These are phyloP conservation scores for Orthonevra nobilis DNA, from an alignment of 2,888 invertebrate species.

Conservation along the genomic window DNA sequence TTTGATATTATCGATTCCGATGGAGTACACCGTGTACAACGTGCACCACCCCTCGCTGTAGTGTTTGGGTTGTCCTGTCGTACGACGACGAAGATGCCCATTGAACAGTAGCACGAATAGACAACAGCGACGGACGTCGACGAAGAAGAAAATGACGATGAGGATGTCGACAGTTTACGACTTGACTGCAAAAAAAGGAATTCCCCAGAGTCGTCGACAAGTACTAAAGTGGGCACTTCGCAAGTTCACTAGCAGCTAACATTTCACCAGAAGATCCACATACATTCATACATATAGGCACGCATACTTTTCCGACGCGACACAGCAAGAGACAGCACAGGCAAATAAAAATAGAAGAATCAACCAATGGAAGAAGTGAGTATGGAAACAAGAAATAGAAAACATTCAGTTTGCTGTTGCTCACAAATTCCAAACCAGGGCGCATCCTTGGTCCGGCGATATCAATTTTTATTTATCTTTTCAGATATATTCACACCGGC, in stretches of 20 bases:
- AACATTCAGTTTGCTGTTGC: not conserved
- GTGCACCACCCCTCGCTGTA: constrained; percentile 2
- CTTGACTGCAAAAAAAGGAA: constrained; percentile 60
- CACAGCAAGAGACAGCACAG: constrained; percentile 15
- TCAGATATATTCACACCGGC: constrained; percentile 25
- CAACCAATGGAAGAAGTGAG: not conserved
- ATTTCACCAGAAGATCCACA: constrained; percentile 42
- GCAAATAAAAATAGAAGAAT: not conserved
- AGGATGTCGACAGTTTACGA: constrained; percentile 52
- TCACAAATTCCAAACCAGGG: constrained; percentile 16
- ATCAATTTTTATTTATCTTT: constrained; percentile 39
- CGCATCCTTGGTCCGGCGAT: constrained; percentile 40
- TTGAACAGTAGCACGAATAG: constrained; percentile 14
- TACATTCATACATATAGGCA: constrained; percentile 10
- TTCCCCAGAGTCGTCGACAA: constrained; percentile 66
- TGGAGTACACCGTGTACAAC: constrained; percentile 43
- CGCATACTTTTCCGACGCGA: constrained; percentile 8
- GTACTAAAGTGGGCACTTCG: constrained; percentile 68
- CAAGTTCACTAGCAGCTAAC: constrained; percentile 67
- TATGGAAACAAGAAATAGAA: not conserved
- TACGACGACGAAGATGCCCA: constrained; percentile 41
- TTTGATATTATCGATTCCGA: constrained; percentile 69
- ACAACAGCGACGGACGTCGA: constrained; percentile 22
- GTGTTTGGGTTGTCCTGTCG: constrained; percentile 36
- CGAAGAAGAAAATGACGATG: constrained; percentile 4